These are phyloP conservation scores for Pachydiplax longipennis DNA, from an alignment of 2,888 invertebrate genomes.

Conservation along the genomic window DNA sequence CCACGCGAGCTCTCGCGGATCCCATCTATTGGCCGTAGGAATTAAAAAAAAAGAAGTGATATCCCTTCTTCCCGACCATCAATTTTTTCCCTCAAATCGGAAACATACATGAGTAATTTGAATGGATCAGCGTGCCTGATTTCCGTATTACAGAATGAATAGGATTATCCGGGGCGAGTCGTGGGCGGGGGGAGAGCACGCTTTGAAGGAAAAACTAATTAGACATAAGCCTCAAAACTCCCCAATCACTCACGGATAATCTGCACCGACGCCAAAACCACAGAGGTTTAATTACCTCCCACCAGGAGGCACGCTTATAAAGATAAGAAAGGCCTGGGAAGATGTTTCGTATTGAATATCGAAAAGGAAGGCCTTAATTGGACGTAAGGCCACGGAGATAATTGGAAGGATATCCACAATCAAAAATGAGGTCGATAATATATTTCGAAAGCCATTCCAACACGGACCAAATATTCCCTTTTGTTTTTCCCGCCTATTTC, in stretches of 20 bases:
- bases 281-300: constrained; percentile 30
- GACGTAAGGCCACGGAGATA: constrained; percentile 31
- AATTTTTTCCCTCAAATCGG: constrained; percentile 3
- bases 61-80: not conserved
- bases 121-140: constrained; percentile 41
- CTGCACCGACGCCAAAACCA: constrained; percentile 18
- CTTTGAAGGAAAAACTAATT: constrained; percentile 26
- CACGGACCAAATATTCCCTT: constrained; percentile 9
- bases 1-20: not conserved
- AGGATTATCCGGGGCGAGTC: not conserved
- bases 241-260: constrained; percentile 28
- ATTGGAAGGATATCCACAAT: constrained; percentile 43
- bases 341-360: constrained; percentile 34
- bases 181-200: not conserved
- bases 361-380: constrained; percentile 26
- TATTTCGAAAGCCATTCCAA: not conserved
- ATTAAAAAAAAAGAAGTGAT: not conserved
- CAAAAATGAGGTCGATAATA: constrained; percentile 38
- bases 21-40: not conserved
- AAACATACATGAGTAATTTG: constrained; percentile 41
- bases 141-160: constrained; percentile 22
- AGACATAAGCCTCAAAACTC: constrained; percentile 15
- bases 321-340: not conserved
- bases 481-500: not conserved
- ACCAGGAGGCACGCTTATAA: constrained; percentile 8